Evolutionary conservation across 2,797 vertebrate genomes (phyloP).

Genomic region (Babyrousa celebensis): DNA sequence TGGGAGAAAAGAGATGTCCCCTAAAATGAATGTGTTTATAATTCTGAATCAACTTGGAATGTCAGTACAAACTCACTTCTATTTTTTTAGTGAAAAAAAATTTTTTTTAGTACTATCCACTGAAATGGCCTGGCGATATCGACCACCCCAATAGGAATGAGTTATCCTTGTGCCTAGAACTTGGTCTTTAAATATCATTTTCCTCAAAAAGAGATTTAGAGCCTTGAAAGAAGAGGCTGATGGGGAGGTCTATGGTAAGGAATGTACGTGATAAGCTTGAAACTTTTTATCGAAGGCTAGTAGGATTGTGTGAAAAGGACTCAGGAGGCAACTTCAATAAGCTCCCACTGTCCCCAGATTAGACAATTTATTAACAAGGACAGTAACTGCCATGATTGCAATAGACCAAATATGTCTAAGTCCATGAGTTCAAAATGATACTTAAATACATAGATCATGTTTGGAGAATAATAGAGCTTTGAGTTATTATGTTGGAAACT

Average conservation of each 20-base stretch:
- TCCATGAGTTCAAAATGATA: not conserved
- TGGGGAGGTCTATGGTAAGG: not conserved
- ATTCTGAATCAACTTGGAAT: not conserved
- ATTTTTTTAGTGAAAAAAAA: slow-evolving; percentile 9
- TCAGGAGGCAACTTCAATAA: not conserved
- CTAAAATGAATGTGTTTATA: not conserved
- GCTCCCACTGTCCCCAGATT: not conserved
- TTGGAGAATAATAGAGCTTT: not conserved
- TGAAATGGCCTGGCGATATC: not conserved
- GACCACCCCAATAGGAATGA: not conserved
- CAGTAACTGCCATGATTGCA: not conserved
- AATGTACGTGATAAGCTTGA: not conserved
- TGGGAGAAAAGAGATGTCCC: not conserved
- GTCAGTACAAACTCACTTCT: not conserved
- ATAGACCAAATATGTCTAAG: slow-evolving; percentile 36
- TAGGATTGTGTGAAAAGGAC: not conserved
- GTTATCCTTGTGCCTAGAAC: not conserved
- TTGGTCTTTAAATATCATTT: slow-evolving; percentile 59
- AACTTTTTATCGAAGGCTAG: not conserved
- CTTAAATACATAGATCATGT: not conserved
- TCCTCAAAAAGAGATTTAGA: not conserved
- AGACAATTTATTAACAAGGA: not conserved
- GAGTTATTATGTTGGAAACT: slow-evolving; percentile 7
- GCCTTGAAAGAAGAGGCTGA: not conserved
- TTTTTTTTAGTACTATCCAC: not conserved